phyloP scores from a whole-genome alignment of 2,113 vertebrate genomes.

The Barnardius zonarius region DNA sequence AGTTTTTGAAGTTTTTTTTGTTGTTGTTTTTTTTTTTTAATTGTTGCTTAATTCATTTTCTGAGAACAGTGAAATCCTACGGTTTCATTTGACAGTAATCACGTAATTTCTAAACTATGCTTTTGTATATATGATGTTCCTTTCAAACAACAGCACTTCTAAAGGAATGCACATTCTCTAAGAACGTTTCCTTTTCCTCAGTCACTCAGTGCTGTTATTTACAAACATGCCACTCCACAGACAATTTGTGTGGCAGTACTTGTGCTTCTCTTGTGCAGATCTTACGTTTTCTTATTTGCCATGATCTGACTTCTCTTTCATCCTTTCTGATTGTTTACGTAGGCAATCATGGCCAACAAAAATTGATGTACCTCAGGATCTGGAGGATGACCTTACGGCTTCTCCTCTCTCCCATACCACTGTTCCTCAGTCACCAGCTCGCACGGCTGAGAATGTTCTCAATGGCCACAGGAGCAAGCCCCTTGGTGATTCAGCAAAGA shows the following conservation, averaged over 20 bases:
- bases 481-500: conserved; percentile 79
- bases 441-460: conserved; percentile 85
- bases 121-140: background rate
- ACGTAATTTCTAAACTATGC: background rate
- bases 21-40: background rate
- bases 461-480: conserved; percentile 91
- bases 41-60: background rate
- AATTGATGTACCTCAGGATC: conserved; percentile 92
- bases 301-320: background rate
- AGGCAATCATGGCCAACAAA: conserved; percentile 98
- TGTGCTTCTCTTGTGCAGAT: background rate
- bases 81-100: background rate
- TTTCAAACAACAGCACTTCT: background rate
- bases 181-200: background rate
- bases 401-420: conserved; percentile 87
- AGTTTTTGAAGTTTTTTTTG: background rate
- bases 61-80: background rate
- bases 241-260: background rate
- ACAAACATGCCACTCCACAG: background rate
- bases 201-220: background rate
- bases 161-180: background rate
- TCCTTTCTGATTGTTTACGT: background rate
- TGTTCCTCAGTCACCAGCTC: conserved; percentile 87
- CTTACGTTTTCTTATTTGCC: accelerated
- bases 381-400: conserved; percentile 91